phyloP scores from a whole-genome alignment of 1,140 invertebrate genomes.

The Sarcophaga peregrina region DNA sequence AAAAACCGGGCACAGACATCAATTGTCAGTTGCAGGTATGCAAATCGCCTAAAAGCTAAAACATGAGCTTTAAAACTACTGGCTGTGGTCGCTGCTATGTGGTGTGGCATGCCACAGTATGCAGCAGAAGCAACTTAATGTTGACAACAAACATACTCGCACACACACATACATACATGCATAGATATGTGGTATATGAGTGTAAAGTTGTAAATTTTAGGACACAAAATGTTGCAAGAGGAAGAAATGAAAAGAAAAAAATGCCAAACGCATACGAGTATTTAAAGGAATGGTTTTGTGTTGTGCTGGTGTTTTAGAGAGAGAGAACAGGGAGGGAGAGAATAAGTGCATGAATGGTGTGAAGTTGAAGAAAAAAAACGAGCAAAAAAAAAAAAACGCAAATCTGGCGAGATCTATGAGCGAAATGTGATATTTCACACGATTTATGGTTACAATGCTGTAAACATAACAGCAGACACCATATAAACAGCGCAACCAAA shows the following conservation, averaged over 20 bases:
- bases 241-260: background rate
- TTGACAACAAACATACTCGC: background rate
- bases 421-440: constrained; percentile 67
- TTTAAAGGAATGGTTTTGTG: too few species aligned
- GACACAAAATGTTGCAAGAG: background rate
- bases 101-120: background rate
- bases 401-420: constrained; percentile 38
- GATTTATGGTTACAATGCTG: constrained; percentile 65
- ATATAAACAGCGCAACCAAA: background rate
- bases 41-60: constrained; percentile 28
- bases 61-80: constrained; percentile 36
- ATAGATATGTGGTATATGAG: background rate
- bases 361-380: background rate
- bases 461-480: constrained; percentile 48
- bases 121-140: constrained; percentile 19
- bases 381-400: too few species aligned
- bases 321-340: background rate
- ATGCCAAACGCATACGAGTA: too few species aligned
- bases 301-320: background rate
- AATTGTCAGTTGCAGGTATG: constrained; percentile 29
- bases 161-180: too few species aligned
- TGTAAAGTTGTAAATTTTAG: constrained; percentile 15
- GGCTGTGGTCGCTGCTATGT: too few species aligned
- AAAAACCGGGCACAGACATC: constrained; percentile 17
- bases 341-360: background rate